Conservation (phyloP, 2,797 vertebrate genomes). For the Lemur catta region DNA sequence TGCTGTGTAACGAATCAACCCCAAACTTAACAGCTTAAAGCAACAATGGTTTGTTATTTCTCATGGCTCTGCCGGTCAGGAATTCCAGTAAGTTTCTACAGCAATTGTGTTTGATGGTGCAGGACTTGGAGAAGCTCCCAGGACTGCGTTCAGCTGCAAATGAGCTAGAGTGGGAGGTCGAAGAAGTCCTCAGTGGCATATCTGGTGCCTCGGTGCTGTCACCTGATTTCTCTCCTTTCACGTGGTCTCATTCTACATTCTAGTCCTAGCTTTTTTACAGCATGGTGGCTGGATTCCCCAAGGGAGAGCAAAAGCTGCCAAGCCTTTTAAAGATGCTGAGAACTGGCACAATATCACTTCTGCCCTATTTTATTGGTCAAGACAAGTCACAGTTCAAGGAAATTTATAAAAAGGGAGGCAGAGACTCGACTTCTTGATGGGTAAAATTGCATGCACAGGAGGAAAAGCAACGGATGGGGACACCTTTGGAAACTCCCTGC, state of each 20-base stretch:
- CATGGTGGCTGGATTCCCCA: neutral
- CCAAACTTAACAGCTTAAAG: neutral
- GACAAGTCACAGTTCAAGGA: neutral
- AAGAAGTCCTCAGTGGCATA: rapidly evolving
- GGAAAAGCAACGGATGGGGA: rapidly evolving
- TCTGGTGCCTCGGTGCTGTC: rapidly evolving
- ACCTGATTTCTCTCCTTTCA: neutral
- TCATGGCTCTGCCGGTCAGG: neutral
- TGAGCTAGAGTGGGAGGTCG: too few species aligned
- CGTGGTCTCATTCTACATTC: neutral
- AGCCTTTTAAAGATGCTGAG: neutral
- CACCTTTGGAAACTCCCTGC: neutral
- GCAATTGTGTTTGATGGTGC: neutral
- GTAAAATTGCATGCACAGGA: rapidly evolving
- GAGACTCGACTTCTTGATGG: neutral
- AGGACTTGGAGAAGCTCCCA: too few species aligned
- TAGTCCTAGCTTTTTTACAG: neutral
- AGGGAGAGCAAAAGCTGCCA: neutral
- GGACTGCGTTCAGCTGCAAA: too few species aligned
- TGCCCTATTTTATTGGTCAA: neutral
- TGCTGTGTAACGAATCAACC: neutral
- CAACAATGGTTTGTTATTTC: neutral
- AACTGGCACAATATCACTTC: neutral
- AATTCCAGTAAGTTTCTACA: neutral
- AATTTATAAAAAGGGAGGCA: neutral